A percentile compares a stretch with the other conserved stretches of the same genome.
phyloP scores from a whole-genome alignment of 2,888 invertebrate genomes.

The Caenorhabditis sp. region DNA sequence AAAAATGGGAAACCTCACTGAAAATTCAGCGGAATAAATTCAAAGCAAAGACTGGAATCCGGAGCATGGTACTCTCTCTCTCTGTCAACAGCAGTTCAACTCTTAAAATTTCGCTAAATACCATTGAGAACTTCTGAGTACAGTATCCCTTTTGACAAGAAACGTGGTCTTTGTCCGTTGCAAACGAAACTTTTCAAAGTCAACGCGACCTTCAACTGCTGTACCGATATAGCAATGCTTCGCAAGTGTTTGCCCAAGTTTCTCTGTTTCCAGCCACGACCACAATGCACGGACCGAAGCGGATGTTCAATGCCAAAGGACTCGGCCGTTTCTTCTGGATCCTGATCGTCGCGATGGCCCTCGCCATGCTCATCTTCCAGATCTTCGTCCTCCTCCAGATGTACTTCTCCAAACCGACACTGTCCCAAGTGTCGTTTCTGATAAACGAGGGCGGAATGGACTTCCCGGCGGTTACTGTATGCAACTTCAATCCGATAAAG shows the following conservation, averaged over 20 bases:
- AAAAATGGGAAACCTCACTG: background rate
- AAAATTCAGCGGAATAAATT: too few relatives aligned
- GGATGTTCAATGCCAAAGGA: conserved; percentile 71
- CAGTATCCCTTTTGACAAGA: too few relatives aligned
- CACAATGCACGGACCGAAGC: conserved; percentile 78
- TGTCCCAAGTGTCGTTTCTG: conserved; percentile 75
- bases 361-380: conserved; percentile 64
- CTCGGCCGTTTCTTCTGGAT: conserved; percentile 64
- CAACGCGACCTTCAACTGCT: background rate
- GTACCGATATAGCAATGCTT: conserved; percentile 18
- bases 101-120: too few relatives aligned
- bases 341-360: conserved; percentile 44
- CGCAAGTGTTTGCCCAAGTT: conserved; percentile 10
- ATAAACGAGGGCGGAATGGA: conserved; percentile 76
- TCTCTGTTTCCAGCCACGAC: conserved; percentile 72
- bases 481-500: conserved; percentile 78
- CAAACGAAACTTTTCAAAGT: conserved; percentile 20
- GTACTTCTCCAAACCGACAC: conserved; percentile 66
- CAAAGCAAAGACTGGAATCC: too few relatives aligned
- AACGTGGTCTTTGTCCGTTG: too few relatives aligned
- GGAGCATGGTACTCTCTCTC: too few relatives aligned
- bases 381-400: conserved; percentile 52
- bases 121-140: too few relatives aligned
- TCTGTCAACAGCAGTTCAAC: too few relatives aligned
- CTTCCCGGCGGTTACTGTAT: conserved; percentile 78